Evolutionary conservation across 2,888 invertebrate species (phyloP), one percentile per base, ranked within the genome.

Genomic region (Drosophila austrosaltans): DNA sequence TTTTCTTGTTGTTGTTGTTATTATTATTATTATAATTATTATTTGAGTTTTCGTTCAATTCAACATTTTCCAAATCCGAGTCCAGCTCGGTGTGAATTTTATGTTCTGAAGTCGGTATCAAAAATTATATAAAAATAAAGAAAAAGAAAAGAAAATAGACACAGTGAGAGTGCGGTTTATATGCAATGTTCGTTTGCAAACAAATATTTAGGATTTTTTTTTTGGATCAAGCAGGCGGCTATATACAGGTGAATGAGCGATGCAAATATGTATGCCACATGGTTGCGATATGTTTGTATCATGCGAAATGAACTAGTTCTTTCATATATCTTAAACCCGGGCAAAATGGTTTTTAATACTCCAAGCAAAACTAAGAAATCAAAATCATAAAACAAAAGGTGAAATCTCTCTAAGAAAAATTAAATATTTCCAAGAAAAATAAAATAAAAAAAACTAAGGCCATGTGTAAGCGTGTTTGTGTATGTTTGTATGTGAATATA

Each of bases 31-130:
- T 76, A 58, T 82, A 60, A 70, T 71, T 87, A 75, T 89, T 80
- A 63, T 75, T 77, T 69, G 69, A 67, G 77, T 71, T 81, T 87
- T 89, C 89, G 90, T 87, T 91, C 90, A 89, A 85, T 89, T 89
- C 89, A 87, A 87, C 89, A 90, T 85, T 83, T 80, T 90, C 91
- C 91, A 91, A 91, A 89, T 89, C 89, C 90, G 85, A 86, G 85
- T 92, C 91, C 91, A 90, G 90, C 89, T 92, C 91, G 90, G 90
- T 91, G 91, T 91, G 81, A 91, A 90, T 78, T 81, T 86, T 81
- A 89, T 86, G 79, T 79, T 89, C 89, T 86, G 89, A 85, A 78
- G 80, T 89, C 78, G 78, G 78, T 89, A 84, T 84, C 81, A 89
- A 84, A 89, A 87, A 75, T 89, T 81, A 84, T 82, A 89, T 72